Percentiles rank a stretch among this genome's conserved stretches.
These are phyloP conservation scores for Odontamblyopus lacepedii DNA, from an alignment of 2,797 vertebrate species.

Conservation along the genomic window DNA sequence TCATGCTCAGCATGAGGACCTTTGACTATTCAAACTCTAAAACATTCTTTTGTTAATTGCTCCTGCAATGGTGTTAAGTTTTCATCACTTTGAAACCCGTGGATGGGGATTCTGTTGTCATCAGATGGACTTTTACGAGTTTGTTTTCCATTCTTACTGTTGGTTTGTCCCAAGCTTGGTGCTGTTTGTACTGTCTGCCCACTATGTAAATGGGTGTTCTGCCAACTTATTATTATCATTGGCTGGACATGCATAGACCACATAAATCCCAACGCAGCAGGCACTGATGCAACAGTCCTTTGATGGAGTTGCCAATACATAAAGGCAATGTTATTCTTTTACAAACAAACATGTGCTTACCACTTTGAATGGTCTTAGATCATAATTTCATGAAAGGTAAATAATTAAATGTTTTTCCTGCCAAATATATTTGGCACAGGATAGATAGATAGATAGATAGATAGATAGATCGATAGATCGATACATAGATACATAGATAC, in stretches of 20 bases:
- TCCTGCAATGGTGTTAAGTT: no score
- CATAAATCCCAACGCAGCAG: slow-evolving; percentile 12
- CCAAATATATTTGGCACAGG: not conserved
- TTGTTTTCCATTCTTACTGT: slow-evolving; percentile 4
- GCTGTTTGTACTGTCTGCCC: slow-evolving; percentile 4
- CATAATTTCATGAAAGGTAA: not conserved
- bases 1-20: no score
- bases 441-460: no score
- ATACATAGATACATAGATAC: no score
- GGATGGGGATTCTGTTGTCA: not conserved
- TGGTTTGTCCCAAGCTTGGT: slow-evolving; percentile 14
- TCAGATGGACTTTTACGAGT: slow-evolving; percentile 7
- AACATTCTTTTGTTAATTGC: no score
- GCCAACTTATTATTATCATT: slow-evolving; percentile 12
- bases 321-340: not conserved
- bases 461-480: no score
- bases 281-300: slow-evolving; percentile 11
- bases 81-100: not conserved
- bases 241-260: slow-evolving; percentile 3
- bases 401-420: not conserved
- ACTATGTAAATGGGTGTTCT: slow-evolving; percentile 9
- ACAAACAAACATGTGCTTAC: not conserved
- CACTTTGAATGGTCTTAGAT: not conserved
- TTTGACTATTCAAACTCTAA: no score
- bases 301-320: not conserved